A percentile compares a stretch with the other conserved stretches of the same genome.
These are phyloP conservation scores for Ceyx margarethae DNA, from an alignment of 2,113 vertebrate species.

Conservation along the genomic window DNA sequence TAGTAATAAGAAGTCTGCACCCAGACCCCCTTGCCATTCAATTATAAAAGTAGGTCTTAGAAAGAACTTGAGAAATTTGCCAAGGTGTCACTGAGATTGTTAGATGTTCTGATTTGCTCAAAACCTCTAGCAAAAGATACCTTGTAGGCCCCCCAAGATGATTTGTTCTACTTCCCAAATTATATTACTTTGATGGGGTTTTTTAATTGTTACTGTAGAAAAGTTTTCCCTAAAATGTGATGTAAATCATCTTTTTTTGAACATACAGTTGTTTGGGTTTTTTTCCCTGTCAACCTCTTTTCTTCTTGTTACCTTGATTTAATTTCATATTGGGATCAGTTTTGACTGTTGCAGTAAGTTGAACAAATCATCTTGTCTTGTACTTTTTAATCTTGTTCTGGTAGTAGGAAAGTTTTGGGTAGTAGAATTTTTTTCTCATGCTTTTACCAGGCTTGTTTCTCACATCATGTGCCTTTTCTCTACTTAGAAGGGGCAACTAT, in stretches of 20 bases:
- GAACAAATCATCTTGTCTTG: neutral
- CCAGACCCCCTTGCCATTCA: too few species aligned
- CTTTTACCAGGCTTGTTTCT: neutral
- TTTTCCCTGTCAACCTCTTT: neutral
- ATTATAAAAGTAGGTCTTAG: too few species aligned
- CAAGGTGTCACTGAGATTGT: too few species aligned
- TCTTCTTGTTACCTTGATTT: neutral
- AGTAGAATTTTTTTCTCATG: neutral
- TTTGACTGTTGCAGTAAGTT: neutral
- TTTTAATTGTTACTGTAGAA: too few species aligned
- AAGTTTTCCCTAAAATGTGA: too few species aligned
- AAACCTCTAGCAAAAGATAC: too few species aligned
- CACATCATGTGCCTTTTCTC: neutral
- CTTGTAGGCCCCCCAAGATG: too few species aligned
- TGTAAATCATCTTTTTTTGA: too few species aligned
- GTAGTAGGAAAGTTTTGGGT: neutral
- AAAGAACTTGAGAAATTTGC: too few species aligned
- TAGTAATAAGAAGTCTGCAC: neutral
- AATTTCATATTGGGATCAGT: neutral
- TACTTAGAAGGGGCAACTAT: neutral
- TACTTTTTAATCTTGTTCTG: neutral
- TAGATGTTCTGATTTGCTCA: too few species aligned
- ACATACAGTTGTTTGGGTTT: neutral
- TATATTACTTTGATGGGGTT: too few species aligned
- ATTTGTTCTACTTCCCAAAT: too few species aligned